These are phyloP conservation scores for Opisthocomus hoazin DNA, from an alignment of 2,113 vertebrate genomes.

Conservation along the genomic window DNA sequence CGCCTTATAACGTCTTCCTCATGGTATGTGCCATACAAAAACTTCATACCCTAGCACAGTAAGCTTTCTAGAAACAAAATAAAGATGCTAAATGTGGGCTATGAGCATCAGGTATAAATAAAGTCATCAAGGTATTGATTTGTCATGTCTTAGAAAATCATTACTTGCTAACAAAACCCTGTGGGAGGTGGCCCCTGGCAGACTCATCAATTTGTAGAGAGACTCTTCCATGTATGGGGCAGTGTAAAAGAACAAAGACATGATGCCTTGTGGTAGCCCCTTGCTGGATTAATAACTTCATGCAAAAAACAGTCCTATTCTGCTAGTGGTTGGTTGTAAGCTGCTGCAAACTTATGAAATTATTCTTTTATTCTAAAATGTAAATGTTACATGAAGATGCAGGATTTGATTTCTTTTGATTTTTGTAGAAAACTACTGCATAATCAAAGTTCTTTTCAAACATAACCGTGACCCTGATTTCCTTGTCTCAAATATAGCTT, in stretches of 20 bases:
- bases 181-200: not conserved
- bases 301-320: not conserved
- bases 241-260: not conserved
- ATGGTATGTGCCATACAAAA: not conserved
- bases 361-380: not conserved
- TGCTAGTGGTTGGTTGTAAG: not conserved
- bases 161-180: not conserved
- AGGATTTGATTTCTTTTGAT: not conserved
- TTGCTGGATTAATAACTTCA: not conserved
- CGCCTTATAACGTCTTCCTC: not conserved
- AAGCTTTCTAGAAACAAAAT: not conserved
- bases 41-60: not conserved
- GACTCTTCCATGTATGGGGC: not conserved
- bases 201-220: not conserved
- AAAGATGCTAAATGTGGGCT: not conserved
- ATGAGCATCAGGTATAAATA: not conserved
- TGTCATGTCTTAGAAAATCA: not conserved
- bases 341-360: not conserved
- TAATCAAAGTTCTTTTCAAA: not conserved
- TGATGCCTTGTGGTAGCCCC: not conserved
- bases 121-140: not conserved
- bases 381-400: not conserved
- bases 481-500: not conserved
- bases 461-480: not conserved
- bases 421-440: not conserved